Evolutionary conservation across 2,888 invertebrate species (phyloP).

Genomic region (Drosophila nigritarsus): DNA sequence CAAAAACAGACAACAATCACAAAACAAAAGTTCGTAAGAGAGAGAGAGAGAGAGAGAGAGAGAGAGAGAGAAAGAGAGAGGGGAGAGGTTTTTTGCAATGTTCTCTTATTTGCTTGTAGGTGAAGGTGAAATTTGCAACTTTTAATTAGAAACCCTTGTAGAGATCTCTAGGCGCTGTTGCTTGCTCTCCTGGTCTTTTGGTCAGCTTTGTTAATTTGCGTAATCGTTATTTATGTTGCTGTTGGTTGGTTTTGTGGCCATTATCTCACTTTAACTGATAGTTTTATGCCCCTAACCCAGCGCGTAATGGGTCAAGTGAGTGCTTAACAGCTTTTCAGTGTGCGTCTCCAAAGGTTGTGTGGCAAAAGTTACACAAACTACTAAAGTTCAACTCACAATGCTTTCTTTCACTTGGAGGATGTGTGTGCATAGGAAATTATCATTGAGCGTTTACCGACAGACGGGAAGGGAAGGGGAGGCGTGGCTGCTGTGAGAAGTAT

Average conservation of each 20-base stretch:
- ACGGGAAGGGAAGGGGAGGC: not conserved
- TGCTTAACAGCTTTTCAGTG: conserved; percentile 27
- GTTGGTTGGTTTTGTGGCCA: conserved; percentile 34
- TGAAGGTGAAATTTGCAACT: conserved; percentile 56
- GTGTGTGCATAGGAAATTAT: conserved; percentile 33
- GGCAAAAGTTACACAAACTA: conserved; percentile 38
- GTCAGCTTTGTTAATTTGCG: conserved; percentile 46
- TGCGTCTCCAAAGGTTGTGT: conserved; percentile 26
- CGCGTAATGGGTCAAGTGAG: conserved; percentile 49
- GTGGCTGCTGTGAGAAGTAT: not conserved
- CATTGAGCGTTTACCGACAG: conserved; percentile 5
- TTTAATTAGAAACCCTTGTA: conserved; percentile 71
- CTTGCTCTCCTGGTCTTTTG: conserved; percentile 2
- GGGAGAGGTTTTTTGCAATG: not conserved
- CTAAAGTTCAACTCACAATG: conserved; percentile 37
- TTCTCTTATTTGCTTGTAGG: conserved; percentile 8
- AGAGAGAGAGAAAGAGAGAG: not conserved
- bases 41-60: not conserved
- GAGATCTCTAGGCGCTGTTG: conserved; percentile 21
- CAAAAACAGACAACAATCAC: conserved; percentile 2
- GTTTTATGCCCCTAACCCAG: conserved; percentile 45
- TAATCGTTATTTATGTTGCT: conserved; percentile 55
- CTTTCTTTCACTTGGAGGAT: conserved; percentile 4
- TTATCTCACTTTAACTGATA: conserved; percentile 57
- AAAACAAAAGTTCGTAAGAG: not conserved